Conservation (phyloP, 2,113 vertebrate genomes). For the Xenopus laevis region DNA sequence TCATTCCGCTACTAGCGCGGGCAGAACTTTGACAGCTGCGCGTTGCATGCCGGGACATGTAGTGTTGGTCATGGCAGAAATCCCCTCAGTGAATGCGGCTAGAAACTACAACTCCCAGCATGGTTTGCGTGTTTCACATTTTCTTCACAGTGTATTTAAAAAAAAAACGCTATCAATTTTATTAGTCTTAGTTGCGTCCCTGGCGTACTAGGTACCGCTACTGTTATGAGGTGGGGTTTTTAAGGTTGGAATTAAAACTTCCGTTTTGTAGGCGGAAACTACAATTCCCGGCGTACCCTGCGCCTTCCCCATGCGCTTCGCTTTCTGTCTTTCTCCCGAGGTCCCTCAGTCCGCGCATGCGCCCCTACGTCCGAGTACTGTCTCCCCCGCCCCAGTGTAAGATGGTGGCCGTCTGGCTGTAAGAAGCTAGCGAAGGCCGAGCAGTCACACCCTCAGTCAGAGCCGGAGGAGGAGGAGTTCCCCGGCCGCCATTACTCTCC, state of each 20-base stretch:
- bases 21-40: not conserved
- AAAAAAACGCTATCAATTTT: no score
- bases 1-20: no score
- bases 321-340: not conserved
- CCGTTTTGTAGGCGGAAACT: not conserved
- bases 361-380: not conserved
- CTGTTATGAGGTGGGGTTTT: no score
- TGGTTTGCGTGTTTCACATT: no score
- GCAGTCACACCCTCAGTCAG: slow-evolving; percentile 7
- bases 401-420: slow-evolving; percentile 41
- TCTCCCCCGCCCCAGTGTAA: slow-evolving; percentile 33
- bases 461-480: slow-evolving; percentile 28
- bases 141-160: no score
- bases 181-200: no score
- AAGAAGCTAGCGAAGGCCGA: slow-evolving; percentile 18
- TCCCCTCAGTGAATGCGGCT: no score
- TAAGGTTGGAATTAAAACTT: no score
- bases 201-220: no score
- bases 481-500: slow-evolving; percentile 31
- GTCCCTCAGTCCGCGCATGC: not conserved
- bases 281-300: slow-evolving; percentile 5
- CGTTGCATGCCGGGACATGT: not conserved
- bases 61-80: not conserved
- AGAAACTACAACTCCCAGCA: not conserved
- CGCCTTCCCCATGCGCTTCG: not conserved